Percentiles rank a stretch among this genome's conserved stretches.
phyloP scores from a whole-genome alignment of 2,797 vertebrate species.

The Channa striata region DNA sequence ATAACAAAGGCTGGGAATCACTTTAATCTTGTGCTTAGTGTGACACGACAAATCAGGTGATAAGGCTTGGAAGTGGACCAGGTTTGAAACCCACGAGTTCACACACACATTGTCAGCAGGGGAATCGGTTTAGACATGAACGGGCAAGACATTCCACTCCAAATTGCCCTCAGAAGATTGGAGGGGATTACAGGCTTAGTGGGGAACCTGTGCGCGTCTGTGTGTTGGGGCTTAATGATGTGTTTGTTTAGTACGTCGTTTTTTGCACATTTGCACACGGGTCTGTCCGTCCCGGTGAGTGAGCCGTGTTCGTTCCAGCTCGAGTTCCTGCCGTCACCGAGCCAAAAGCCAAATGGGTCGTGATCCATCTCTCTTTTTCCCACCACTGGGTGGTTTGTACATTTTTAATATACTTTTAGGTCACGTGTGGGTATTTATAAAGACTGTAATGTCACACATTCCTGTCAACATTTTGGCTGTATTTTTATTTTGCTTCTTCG shows the following conservation, averaged over 20 bases:
- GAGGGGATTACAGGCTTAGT: slow-evolving; percentile 43
- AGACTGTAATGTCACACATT: too few relatives aligned
- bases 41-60: slow-evolving; percentile 40
- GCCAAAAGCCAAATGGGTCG: too few relatives aligned
- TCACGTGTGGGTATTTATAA: too few relatives aligned
- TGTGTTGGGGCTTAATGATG: not conserved
- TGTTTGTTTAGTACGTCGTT: not conserved
- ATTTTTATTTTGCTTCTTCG: too few relatives aligned
- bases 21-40: slow-evolving; percentile 11
- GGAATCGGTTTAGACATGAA: slow-evolving; percentile 22
- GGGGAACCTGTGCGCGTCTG: slow-evolving; percentile 5
- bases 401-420: too few relatives aligned
- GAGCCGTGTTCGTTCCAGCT: too few relatives aligned
- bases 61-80: slow-evolving; percentile 13
- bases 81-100: not conserved
- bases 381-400: too few relatives aligned
- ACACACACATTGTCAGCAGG: not conserved
- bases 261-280: not conserved
- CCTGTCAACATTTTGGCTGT: too few relatives aligned
- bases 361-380: too few relatives aligned
- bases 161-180: slow-evolving; percentile 48
- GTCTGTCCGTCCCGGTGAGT: not conserved
- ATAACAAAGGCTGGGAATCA: slow-evolving; percentile 29
- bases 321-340: too few relatives aligned
- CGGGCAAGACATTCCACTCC: slow-evolving; percentile 27